Conservation (phyloP, 1,140 invertebrate species). For the Cydia fagiglandana region DNA sequence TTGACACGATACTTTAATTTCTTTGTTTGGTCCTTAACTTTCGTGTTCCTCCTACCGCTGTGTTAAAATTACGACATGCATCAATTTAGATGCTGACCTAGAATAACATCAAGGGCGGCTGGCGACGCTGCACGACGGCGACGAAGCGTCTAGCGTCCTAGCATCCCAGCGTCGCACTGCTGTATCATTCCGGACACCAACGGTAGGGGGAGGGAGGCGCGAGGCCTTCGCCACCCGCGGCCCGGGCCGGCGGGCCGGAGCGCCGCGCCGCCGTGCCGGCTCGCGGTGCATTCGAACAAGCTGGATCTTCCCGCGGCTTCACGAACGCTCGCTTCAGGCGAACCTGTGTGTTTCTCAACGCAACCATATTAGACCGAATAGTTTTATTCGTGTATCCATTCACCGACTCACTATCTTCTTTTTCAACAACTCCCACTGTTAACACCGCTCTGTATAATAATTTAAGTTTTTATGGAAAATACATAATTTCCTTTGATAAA, state of each 20-base stretch:
- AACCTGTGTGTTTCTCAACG: no score
- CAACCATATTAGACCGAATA: no score
- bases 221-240: slow-evolving; percentile 36
- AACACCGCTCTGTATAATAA: no score
- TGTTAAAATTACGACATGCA: slow-evolving; percentile 10
- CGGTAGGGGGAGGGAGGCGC: slow-evolving; percentile 34
- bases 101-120: slow-evolving; percentile 15
- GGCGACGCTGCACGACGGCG: slow-evolving; percentile 37
- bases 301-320: neutral
- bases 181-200: slow-evolving; percentile 53
- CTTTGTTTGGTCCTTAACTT: neutral
- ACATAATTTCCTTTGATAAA: no score
- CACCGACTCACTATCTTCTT: no score
- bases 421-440: no score
- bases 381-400: no score
- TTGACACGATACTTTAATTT: no score
- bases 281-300: neutral
- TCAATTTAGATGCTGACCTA: slow-evolving; percentile 9
- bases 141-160: slow-evolving; percentile 33
- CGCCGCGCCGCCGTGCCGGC: neutral
- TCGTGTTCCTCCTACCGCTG: neutral
- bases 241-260: slow-evolving; percentile 35
- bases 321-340: neutral
- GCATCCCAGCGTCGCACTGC: slow-evolving; percentile 34
- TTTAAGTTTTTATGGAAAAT: no score